phyloP scores from a whole-genome alignment of 2,113 vertebrate genomes.

The Crypturellus undulatus region DNA sequence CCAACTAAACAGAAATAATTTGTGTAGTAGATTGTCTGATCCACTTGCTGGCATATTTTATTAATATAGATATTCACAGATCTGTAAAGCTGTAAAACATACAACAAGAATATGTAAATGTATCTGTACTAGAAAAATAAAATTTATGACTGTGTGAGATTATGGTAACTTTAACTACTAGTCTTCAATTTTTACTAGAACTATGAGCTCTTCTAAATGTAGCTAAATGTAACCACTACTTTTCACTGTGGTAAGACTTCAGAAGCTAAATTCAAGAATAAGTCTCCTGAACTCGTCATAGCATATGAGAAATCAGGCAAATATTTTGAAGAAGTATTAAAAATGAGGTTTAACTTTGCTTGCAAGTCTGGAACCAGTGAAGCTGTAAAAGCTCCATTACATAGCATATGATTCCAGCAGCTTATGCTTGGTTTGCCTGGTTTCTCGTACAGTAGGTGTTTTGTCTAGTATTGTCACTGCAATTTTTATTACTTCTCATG shows the following conservation, averaged over 20 bases:
- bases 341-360: background rate
- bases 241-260: background rate
- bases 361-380: conserved; percentile 1
- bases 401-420: conserved; percentile 19
- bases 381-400: conserved; percentile 29
- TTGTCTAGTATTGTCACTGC: conserved; percentile 73
- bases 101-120: background rate
- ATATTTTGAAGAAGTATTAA: background rate
- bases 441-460: conserved; percentile 62
- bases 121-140: background rate
- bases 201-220: background rate
- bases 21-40: conserved; percentile 28
- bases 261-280: background rate
- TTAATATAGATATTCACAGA: background rate
- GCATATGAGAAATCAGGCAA: background rate
- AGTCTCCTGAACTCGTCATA: background rate
- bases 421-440: conserved; percentile 33
- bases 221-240: background rate
- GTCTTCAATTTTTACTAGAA: background rate
- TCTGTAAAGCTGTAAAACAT: background rate
- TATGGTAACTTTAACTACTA: background rate
- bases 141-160: background rate
- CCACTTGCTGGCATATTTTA: conserved; percentile 12
- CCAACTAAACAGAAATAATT: conserved; percentile 49
- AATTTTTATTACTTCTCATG: conserved; percentile 76